A percentile compares a stretch with the other conserved stretches of the same genome.
Evolutionary conservation across 1,140 invertebrate species (phyloP).

Genomic region (Pissodes strobi): DNA sequence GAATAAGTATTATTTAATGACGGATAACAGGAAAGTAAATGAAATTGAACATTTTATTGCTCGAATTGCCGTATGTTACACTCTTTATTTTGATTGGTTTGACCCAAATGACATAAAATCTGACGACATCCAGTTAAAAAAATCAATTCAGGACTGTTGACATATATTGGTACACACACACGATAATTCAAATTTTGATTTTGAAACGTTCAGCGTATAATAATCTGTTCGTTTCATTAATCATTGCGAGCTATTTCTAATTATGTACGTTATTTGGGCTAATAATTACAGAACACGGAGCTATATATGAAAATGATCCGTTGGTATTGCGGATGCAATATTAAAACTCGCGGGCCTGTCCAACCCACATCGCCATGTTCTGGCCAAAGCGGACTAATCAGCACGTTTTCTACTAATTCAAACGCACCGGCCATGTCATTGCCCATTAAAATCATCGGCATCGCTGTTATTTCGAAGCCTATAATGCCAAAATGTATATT

Average conservation of each 20-base stretch:
- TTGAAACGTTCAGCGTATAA: neutral
- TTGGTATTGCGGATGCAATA: slow-evolving; percentile 45
- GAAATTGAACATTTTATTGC: too few species aligned
- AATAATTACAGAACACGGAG: slow-evolving; percentile 45
- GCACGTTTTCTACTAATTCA: slow-evolving; percentile 55
- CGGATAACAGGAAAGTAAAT: too few species aligned
- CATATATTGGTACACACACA: too few species aligned
- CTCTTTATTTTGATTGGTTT: too few species aligned
- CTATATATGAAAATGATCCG: slow-evolving; percentile 44
- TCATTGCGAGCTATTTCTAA: slow-evolving; percentile 37
- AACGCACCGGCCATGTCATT: slow-evolving; percentile 54
- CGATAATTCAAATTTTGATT: neutral
- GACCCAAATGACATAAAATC: too few species aligned
- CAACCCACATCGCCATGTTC: slow-evolving; percentile 46
- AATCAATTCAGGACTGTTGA: too few species aligned
- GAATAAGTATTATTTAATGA: too few species aligned
- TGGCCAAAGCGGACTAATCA: slow-evolving; percentile 49
- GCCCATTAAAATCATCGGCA: slow-evolving; percentile 54
- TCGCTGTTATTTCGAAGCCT: slow-evolving; percentile 45
- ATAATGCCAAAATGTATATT: slow-evolving; percentile 50
- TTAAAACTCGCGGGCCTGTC: slow-evolving; percentile 50
- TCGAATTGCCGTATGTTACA: neutral
- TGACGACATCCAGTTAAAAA: too few species aligned
- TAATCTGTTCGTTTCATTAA: slow-evolving; percentile 22
- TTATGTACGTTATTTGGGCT: slow-evolving; percentile 44